Evolutionary conservation across 2,888 invertebrate species (phyloP).

Genomic region (Lasioglossum malachurum): DNA sequence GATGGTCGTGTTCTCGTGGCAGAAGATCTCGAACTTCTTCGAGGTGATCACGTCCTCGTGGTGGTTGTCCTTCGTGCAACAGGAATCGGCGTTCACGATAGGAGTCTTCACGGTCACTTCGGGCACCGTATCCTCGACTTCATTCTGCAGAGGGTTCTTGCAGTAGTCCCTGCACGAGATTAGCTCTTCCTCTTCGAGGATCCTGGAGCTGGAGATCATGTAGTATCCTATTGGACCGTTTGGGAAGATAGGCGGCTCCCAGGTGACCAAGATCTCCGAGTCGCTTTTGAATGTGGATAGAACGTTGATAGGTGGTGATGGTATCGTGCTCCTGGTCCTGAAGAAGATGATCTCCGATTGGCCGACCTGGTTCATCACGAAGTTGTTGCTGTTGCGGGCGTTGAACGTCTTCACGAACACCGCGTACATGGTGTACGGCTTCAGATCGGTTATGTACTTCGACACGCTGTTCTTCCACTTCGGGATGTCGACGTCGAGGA

Average conservation of each 20-base stretch:
- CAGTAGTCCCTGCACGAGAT: constrained; percentile 85
- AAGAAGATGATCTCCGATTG: constrained; percentile 79
- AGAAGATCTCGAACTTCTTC: constrained; percentile 76
- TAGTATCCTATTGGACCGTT: constrained; percentile 88
- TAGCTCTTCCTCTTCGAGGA: constrained; percentile 74
- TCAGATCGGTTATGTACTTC: constrained; percentile 85
- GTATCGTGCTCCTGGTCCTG: constrained; percentile 79
- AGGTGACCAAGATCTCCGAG: constrained; percentile 86
- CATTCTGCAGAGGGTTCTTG: constrained; percentile 64
- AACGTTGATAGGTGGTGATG: constrained; percentile 79
- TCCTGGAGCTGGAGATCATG: constrained; percentile 79
- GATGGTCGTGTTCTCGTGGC: constrained; percentile 72
- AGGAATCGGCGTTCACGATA: constrained; percentile 44
- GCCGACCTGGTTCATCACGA: constrained; percentile 70
- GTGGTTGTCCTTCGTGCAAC: constrained; percentile 67
- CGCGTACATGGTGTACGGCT: constrained; percentile 90
- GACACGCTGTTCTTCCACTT: constrained; percentile 60
- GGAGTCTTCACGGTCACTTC: constrained; percentile 67
- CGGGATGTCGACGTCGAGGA: constrained; percentile 79
- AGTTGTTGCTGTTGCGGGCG: constrained; percentile 73
- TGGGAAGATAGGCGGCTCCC: constrained; percentile 87
- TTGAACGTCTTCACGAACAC: constrained; percentile 90
- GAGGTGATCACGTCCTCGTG: constrained; percentile 25
- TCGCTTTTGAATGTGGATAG: constrained; percentile 81
- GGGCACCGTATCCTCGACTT: constrained; percentile 47